Percentiles rank a stretch among this genome's conserved stretches.
Conservation (phyloP, 2,113 vertebrate species). For the Danio rerio region DNA sequence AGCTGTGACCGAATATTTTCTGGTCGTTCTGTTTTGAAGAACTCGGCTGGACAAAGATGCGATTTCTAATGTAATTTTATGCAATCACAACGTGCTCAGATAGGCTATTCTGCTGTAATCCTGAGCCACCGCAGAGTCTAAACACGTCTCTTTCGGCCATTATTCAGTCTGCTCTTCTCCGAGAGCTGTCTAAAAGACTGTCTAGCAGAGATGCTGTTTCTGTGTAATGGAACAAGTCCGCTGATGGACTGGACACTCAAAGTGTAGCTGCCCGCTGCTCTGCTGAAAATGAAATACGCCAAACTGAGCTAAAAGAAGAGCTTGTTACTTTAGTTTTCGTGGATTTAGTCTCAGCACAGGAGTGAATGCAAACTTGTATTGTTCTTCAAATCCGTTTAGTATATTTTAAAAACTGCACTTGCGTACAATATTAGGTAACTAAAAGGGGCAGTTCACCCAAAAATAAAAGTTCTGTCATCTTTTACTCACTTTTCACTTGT, state of each 20-base stretch:
- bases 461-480: too few species aligned
- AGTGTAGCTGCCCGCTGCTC: neutral
- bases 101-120: conserved; percentile 2
- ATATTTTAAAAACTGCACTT: too few species aligned
- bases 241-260: neutral
- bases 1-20: neutral
- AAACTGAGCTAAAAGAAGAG: neutral
- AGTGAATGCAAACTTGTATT: too few species aligned
- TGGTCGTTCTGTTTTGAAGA: conserved; percentile 2
- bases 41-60: neutral
- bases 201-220: neutral
- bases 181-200: neutral
- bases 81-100: conserved; percentile 2
- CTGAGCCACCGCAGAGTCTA: neutral
- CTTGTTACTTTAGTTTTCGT: neutral
- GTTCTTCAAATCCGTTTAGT: too few species aligned
- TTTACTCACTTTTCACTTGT: too few species aligned
- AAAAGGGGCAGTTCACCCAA: too few species aligned
- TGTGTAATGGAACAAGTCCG: neutral
- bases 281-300: neutral
- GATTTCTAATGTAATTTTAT: neutral
- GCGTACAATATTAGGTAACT: too few species aligned
- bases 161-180: conserved; percentile 11
- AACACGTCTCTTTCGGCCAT: neutral
- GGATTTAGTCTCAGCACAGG: too few species aligned